Percentiles rank a stretch among this genome's conserved stretches.
These are phyloP conservation scores for Apoda limacodes DNA, from an alignment of 2,888 invertebrate genomes.

Conservation along the genomic window DNA sequence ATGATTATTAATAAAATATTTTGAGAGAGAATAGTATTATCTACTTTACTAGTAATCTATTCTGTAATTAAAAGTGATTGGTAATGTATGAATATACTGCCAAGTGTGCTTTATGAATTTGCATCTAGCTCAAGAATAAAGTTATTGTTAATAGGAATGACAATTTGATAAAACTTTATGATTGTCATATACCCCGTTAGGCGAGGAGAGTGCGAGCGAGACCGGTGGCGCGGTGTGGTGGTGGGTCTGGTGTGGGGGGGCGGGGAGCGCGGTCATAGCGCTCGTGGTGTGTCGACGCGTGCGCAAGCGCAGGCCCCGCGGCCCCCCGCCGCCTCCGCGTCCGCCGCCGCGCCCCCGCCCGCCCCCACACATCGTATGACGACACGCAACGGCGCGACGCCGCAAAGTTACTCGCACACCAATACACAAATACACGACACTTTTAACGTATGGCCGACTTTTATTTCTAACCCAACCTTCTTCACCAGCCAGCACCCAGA, in stretches of 20 bases:
- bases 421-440: slow-evolving; percentile 32
- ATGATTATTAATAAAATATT: too few relatives aligned
- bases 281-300: slow-evolving; percentile 36
- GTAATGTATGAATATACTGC: too few relatives aligned
- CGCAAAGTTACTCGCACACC: slow-evolving; percentile 28
- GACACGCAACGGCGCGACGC: slow-evolving; percentile 32
- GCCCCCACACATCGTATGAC: slow-evolving; percentile 56
- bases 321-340: slow-evolving; percentile 52
- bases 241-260: slow-evolving; percentile 27
- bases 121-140: too few relatives aligned
- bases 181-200: slow-evolving; percentile 25
- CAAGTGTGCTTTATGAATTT: too few relatives aligned
- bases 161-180: too few relatives aligned
- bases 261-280: slow-evolving; percentile 28
- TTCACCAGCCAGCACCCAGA: too few relatives aligned
- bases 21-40: slow-evolving; percentile 13
- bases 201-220: slow-evolving; percentile 32
- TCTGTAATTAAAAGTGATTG: too few relatives aligned
- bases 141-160: too few relatives aligned
- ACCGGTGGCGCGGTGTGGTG: slow-evolving; percentile 29
- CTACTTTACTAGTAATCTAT: too few relatives aligned
- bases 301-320: slow-evolving; percentile 53
- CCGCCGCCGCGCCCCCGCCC: slow-evolving; percentile 40
- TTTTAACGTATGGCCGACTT: too few relatives aligned
- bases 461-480: too few relatives aligned